phyloP scores from a whole-genome alignment of 1,140 invertebrate genomes.

The Venturia canescens region DNA sequence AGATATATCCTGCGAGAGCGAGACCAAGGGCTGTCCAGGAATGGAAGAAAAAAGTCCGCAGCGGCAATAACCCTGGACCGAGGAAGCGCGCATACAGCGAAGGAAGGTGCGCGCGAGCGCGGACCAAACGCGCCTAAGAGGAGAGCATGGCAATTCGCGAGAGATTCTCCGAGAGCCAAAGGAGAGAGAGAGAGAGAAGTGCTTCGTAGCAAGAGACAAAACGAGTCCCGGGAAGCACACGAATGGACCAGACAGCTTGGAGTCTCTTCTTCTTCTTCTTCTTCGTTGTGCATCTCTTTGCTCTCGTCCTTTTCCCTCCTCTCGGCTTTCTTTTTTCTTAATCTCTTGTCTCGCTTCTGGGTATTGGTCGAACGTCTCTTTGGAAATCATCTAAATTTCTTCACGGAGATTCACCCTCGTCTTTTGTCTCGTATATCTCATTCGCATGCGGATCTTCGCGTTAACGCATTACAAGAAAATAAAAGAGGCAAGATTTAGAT shows the following conservation, averaged over 20 bases:
- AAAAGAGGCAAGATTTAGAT: no score
- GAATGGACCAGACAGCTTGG: conserved; percentile 74
- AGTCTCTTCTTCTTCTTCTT: conserved; percentile 70
- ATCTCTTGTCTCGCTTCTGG: conserved; percentile 38
- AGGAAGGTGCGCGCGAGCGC: conserved; percentile 13
- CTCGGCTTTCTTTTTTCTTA: conserved; percentile 41
- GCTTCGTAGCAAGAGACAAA: not conserved
- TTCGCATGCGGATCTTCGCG: not conserved
- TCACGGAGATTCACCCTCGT: not conserved
- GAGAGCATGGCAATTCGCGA: conserved; percentile 63
- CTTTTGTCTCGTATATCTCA: conserved; percentile 13
- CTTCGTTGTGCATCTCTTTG: conserved; percentile 57
- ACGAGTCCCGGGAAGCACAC: conserved; percentile 44
- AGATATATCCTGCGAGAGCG: conserved; percentile 44
- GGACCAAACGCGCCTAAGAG: conserved; percentile 46
- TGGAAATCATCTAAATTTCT: conserved; percentile 36
- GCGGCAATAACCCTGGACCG: conserved; percentile 61
- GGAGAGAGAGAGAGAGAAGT: conserved; percentile 12
- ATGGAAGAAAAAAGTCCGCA: conserved; percentile 35
- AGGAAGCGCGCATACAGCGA: conserved; percentile 17
- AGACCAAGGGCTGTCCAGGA: conserved; percentile 32
- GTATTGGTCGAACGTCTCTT: conserved; percentile 34
- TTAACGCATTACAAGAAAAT: not conserved
- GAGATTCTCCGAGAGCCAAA: conserved; percentile 51
- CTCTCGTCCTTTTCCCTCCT: conserved; percentile 15